A percentile compares a stretch with the other conserved stretches of the same genome.
Evolutionary conservation across 1,140 invertebrate species (phyloP).

Genomic region (Mizuhopecten yessoensis): DNA sequence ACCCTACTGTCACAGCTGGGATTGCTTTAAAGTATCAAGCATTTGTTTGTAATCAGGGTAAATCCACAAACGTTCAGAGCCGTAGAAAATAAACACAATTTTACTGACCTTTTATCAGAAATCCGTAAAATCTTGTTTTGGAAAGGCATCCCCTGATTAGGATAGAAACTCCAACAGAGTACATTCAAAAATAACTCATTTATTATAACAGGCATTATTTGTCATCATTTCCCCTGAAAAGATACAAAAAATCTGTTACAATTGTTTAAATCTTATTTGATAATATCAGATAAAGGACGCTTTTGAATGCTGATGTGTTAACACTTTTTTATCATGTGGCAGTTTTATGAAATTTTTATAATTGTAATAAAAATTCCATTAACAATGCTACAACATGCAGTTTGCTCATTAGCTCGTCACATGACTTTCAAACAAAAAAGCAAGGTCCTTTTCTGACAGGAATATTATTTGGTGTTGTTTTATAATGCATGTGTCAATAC

Average conservation of each 20-base stretch:
- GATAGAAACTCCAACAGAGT: neutral
- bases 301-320: neutral
- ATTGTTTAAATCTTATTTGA: conserved; percentile 28
- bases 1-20: neutral
- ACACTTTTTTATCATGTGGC: neutral
- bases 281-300: neutral
- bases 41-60: neutral
- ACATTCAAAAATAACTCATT: neutral
- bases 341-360: conserved; percentile 22
- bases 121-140: neutral
- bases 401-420: neutral
- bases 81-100: neutral
- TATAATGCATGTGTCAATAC: neutral
- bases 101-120: neutral
- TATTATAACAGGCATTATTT: neutral
- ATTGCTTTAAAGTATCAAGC: conserved; percentile 19
- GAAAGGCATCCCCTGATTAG: neutral
- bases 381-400: conserved; percentile 11
- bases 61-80: conserved; percentile 22
- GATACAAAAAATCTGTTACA: neutral
- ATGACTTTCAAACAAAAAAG: neutral
- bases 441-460: neutral
- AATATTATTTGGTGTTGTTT: neutral
- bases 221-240: neutral
- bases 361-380: conserved; percentile 21